These are phyloP conservation scores for Phasia obesa DNA, from an alignment of 2,888 invertebrate genomes.

Conservation along the genomic window DNA sequence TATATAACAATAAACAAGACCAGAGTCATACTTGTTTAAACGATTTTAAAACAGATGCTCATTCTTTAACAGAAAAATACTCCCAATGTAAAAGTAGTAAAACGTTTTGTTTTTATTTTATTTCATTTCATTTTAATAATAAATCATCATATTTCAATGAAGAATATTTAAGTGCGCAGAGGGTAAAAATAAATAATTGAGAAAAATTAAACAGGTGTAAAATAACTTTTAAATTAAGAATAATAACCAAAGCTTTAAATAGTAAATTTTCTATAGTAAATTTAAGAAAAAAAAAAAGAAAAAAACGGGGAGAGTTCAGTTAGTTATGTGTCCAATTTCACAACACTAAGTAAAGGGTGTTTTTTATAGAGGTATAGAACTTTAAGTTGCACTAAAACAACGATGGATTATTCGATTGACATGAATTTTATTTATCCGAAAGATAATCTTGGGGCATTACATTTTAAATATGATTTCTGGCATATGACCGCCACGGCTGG, in stretches of 20 bases:
- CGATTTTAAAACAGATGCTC: constrained; percentile 3
- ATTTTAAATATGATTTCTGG: no score
- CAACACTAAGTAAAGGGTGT: no score
- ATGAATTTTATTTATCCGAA: no score
- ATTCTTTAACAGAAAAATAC: neutral
- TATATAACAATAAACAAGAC: neutral
- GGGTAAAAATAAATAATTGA: neutral
- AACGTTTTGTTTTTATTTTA: neutral
- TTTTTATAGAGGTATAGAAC: no score
- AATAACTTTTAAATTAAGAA: neutral
- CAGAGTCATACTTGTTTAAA: neutral
- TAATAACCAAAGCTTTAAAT: no score
- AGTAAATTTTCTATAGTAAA: no score
- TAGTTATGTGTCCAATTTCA: no score
- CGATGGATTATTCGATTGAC: no score
- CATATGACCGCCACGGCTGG: no score
- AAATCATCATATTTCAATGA: constrained; percentile 11
- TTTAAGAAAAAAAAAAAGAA: neutral
- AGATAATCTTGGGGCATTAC: no score
- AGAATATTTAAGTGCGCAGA: constrained; percentile 8
- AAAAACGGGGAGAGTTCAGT: no score
- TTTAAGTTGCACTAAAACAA: no score
- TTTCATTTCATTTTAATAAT: neutral
- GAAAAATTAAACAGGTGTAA: neutral
- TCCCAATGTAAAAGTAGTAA: neutral